Evolutionary conservation across 2,113 vertebrate species (phyloP), one percentile per base, ranked within the genome.

Genomic region (Furnarius figulus): DNA sequence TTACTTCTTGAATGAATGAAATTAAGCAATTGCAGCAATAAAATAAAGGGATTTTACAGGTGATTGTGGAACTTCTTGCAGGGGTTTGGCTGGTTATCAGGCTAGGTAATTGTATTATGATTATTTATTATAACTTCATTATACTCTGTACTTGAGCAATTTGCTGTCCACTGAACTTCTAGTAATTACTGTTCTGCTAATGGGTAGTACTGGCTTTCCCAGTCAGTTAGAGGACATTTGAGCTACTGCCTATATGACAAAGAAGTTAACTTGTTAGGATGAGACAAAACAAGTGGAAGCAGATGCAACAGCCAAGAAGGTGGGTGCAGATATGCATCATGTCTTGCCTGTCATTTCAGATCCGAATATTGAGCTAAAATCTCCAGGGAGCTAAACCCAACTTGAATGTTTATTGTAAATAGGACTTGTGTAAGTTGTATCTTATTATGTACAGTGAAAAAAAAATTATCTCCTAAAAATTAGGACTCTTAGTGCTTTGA

Each of bases 181-280:
- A 8, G 14, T 61, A 66, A 25, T 25, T n/a, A 2, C 21, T 73
- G 93, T 90, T 70, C 15, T 5, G 3, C 8, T 28, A 23, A 62
- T 30, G 24, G 1, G 3, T 50, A 19, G 8, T 35, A 42, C 11
- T 62, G 68, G 37, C 9, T 42, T 58, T 70, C 30, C 10, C 23
- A 58, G 12, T 1, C 2, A 50, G 9, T 23, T 46, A 7, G 17
- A 23, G 28, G 11, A 25, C 2, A 0, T 4, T n/a, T 31, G 30
- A 62, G 17, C 24, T 89, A 31, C 24, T 27, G 40, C 7, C 30
- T 52, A 1, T n/a, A 31, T 2, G 14, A 71, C 59, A 16, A 23
- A 50, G 25, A 12, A 30, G 6, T 5, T 0, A 39, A 14, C 15
- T 73, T 13, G 1, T 17, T 16, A 35, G 47, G 11, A 12, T 30